phyloP scores from a whole-genome alignment of 1,140 invertebrate genomes.

The Drosophila kurseongensis region DNA sequence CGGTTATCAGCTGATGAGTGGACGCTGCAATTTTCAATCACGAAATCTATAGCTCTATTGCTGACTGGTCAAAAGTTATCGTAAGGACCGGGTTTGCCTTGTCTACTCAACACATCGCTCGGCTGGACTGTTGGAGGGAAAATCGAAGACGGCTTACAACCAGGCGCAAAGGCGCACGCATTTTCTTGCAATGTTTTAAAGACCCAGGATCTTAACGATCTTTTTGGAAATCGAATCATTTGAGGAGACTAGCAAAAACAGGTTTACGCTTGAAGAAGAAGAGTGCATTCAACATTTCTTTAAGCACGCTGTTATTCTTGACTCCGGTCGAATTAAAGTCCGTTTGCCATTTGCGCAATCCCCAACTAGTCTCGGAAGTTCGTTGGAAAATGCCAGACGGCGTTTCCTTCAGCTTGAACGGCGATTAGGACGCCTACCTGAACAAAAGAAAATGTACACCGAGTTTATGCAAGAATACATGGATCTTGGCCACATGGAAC shows the following conservation, averaged over 20 bases:
- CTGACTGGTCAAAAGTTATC: not conserved
- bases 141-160: not conserved
- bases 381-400: too few relatives aligned
- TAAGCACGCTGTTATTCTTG: slow-evolving; percentile 1
- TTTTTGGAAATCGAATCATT: not conserved
- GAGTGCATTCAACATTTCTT: not conserved
- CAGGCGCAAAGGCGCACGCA: not conserved
- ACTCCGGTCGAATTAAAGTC: not conserved
- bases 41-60: too few relatives aligned
- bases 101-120: not conserved
- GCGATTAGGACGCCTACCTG: not conserved
- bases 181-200: not conserved
- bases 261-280: not conserved
- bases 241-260: not conserved
- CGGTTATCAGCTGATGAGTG: too few relatives aligned
- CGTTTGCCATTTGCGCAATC: not conserved
- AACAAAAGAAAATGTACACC: not conserved
- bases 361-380: not conserved
- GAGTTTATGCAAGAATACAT: slow-evolving; percentile 5
- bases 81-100: not conserved
- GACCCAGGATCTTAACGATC: not conserved
- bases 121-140: slow-evolving; percentile 4
- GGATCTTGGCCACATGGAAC: not conserved
- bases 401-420: not conserved
- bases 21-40: too few relatives aligned